A percentile compares a stretch with the other conserved stretches of the same genome.
phyloP scores from a whole-genome alignment of 2,888 invertebrate species.

The Pristionchus arcanus region DNA sequence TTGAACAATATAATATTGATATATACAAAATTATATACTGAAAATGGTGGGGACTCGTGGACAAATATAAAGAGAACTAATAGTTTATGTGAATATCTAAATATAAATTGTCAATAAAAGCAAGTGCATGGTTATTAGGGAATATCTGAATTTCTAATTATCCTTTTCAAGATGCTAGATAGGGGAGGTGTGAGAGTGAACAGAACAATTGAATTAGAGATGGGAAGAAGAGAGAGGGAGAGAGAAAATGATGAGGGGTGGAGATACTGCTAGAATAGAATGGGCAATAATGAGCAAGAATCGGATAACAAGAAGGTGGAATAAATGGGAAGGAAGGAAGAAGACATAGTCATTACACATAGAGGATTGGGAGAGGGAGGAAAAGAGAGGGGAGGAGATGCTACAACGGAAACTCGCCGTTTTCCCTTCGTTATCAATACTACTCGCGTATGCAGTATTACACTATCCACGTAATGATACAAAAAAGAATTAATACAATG shows the following conservation, averaged over 20 bases:
- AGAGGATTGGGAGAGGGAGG: neutral
- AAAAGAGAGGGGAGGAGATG: neutral
- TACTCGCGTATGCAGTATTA: too few species aligned
- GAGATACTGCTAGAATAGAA: neutral
- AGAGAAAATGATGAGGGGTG: conserved; percentile 10
- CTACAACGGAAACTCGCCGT: neutral
- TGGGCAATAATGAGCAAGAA: too few species aligned
- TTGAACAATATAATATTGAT: neutral
- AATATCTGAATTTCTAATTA: neutral
- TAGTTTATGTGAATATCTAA: neutral
- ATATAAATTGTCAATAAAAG: neutral
- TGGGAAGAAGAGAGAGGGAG: conserved; percentile 31
- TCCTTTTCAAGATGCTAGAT: neutral
- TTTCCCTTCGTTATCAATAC: too few species aligned
- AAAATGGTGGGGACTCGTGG: neutral
- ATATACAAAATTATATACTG: neutral
- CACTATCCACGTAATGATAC: too few species aligned
- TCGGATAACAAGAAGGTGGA: neutral
- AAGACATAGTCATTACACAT: conserved; percentile 44
- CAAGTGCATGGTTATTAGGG: neutral
- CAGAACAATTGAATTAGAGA: conserved; percentile 44
- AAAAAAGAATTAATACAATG: too few species aligned
- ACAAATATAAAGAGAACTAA: neutral
- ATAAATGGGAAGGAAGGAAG: conserved; percentile 16
- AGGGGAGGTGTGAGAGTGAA: neutral